Evolutionary conservation across 2,797 vertebrate genomes (phyloP), one percentile per base, ranked within the genome.

Genomic region (Cirrhinus molitorella): DNA sequence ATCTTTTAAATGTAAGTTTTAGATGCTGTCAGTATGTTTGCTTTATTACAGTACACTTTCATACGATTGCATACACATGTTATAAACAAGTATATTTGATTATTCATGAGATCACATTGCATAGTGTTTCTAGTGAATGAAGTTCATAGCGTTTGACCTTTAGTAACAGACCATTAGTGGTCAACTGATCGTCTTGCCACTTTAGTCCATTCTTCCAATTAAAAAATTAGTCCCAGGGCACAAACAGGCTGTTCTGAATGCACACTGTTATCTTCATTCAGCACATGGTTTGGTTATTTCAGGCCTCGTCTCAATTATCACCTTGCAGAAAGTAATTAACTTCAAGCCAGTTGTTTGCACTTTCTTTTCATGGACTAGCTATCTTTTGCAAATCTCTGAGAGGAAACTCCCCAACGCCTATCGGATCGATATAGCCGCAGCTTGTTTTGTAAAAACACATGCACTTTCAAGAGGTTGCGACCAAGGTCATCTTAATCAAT

Each of bases 401-500:
- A 78, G 74, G 80, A 80, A 68, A 79, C 53, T 76, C 71, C 25
- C 55, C 75, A 80, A 37, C 79, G 45, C 73, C 14, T 23, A 49
- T 67, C 1, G 23, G 79, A 85, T 87, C 84, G 51, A 86, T 88
- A 51, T 3, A 45, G 45, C 73, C 63, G 61, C 55, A 75, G 61
- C 81, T 53, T 61, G 76, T 86, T 85, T 87, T 86, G 85, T 84
- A 81, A 84, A 71, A 73, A 72, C 73, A 87, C 63, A 49, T 40
- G 71, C 81, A 61, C 73, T 78, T 75, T 84, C 51, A 67, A 81
- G 61, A 74, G 77, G 75, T 81, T 79, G 74, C 31, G 49, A 61
- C 67, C 87, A 88, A 89, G 84, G 87, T 88, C 74, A 88, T 79
- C 83, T 87, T 87, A 65, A 84, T 86, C 86, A 83, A 83, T 83